Evolutionary conservation across 1,140 invertebrate species (phyloP).

Genomic region (Medauroidea extradentata): DNA sequence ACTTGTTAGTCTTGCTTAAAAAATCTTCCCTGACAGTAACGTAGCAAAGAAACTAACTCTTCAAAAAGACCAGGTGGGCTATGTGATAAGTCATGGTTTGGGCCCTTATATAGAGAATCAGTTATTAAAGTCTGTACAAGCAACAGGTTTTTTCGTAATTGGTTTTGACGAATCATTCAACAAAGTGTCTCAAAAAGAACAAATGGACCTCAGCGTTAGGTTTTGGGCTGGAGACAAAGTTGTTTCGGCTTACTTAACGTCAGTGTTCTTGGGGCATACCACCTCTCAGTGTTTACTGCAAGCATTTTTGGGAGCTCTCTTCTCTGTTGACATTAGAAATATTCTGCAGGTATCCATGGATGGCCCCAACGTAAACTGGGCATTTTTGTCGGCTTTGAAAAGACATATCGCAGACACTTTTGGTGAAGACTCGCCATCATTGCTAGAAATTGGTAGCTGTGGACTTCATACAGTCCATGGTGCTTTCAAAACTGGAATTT

Average conservation of each 20-base stretch:
- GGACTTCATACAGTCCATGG: slow-evolving; percentile 19
- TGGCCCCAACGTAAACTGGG: slow-evolving; percentile 21
- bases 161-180: slow-evolving; percentile 25
- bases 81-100: slow-evolving; percentile 16
- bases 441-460: slow-evolving; percentile 22
- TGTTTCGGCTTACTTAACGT: slow-evolving; percentile 20
- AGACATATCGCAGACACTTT: not conserved
- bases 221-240: slow-evolving; percentile 18
- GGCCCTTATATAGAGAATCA: slow-evolving; percentile 21
- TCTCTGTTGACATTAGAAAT: slow-evolving; percentile 3
- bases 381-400: not conserved
- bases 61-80: slow-evolving; percentile 21
- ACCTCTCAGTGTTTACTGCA: slow-evolving; percentile 19
- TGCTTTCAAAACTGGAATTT: slow-evolving; percentile 20
- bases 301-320: slow-evolving; percentile 9
- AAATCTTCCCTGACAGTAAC: slow-evolving; percentile 20
- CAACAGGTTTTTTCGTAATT: slow-evolving; percentile 8
- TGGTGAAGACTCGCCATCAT: not conserved
- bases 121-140: slow-evolving; percentile 4
- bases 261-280: slow-evolving; percentile 15
- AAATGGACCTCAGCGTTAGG: slow-evolving; percentile 17
- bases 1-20: slow-evolving; percentile 10
- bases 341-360: slow-evolving; percentile 12
- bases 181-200: slow-evolving; percentile 18
- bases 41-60: slow-evolving; percentile 23